Base-by-base conservation (phyloP, 2,113 vertebrate species). In the Mesocricetus auratus region DNA sequence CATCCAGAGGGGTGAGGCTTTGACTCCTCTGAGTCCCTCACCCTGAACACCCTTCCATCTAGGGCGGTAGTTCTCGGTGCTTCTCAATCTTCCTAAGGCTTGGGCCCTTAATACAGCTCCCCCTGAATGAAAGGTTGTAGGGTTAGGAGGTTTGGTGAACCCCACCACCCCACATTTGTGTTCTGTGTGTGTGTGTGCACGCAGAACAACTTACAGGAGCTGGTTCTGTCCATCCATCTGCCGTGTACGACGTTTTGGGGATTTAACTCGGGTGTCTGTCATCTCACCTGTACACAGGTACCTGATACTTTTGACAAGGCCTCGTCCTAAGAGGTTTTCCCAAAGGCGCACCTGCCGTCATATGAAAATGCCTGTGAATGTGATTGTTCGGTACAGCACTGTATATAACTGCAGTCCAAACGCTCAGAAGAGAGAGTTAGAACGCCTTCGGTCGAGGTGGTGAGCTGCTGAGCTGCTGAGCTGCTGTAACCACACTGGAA, bases 391-490 rank as follows among this genome's bases (percentile, higher is more conserved):
- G 17, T 22, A 45, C 29, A 33, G 60, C 60, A 6, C 58, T 64
- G n/a, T 66, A 47, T 22, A 66, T 33, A 86, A 33, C 39, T 86
- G 60, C 10, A 68, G 83, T 5, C 19, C 42, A 36, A 47, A 47
- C 0, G 29, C 22, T 66, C 19, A 47, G 13, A 86, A 66, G 62
- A 68, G 21, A 47, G 81, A 31, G 10, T 19, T 3, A 13, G 50
- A 7, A 1, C 0, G 17, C 7, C 29, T 4, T 47, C 42, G 10
- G 1, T 29, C 1, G 1, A 36, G 47, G 64, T 3, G 10, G 17
- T 47, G 47, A 7, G n/a, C n/a, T n/a, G n/a, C n/a, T n/a, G n/a
- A n/a, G n/a, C n/a, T n/a, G n/a, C n/a, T n/a, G n/a, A n/a, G 21
- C 17, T 50, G 21, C 29, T 1, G 21, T 33, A 21, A 2, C 24